Conservation (phyloP, 2,888 invertebrate species). For the Prosopocoilus inquinatus region DNA sequence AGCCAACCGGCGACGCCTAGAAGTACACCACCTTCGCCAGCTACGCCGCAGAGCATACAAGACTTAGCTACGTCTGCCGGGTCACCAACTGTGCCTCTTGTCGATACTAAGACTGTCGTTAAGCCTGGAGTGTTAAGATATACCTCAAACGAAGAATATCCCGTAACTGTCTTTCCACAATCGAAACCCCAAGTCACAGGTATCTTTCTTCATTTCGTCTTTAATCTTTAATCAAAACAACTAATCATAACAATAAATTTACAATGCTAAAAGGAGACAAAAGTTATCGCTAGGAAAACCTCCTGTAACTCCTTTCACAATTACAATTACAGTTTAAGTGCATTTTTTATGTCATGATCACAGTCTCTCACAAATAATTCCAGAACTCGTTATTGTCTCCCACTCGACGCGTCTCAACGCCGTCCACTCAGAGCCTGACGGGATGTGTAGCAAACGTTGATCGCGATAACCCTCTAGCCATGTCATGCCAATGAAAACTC, state of each 20-base stretch:
- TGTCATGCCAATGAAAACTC: too few relatives aligned
- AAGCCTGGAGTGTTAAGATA: conserved; percentile 54
- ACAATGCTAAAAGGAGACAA: neutral
- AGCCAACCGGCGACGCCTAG: conserved; percentile 46
- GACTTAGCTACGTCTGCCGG: conserved; percentile 40
- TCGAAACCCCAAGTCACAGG: conserved; percentile 39
- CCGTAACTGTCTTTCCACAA: conserved; percentile 47
- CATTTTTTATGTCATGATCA: too few relatives aligned
- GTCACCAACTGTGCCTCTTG: conserved; percentile 43
- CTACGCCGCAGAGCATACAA: conserved; percentile 45
- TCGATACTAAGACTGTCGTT: conserved; percentile 36
- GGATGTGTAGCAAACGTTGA: too few relatives aligned
- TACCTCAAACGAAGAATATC: conserved; percentile 55
- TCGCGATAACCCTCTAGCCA: too few relatives aligned
- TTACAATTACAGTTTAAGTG: too few relatives aligned
- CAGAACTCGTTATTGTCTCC: too few relatives aligned
- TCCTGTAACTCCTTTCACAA: too few relatives aligned
- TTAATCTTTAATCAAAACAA: neutral
- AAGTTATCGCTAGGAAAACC: too few relatives aligned
- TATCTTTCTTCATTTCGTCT: conserved; percentile 6
- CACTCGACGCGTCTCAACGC: too few relatives aligned
- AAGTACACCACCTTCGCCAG: conserved; percentile 49
- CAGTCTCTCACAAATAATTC: too few relatives aligned
- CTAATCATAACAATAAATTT: neutral
- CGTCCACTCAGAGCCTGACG: too few relatives aligned